A percentile compares a stretch with the other conserved stretches of the same genome.
These are phyloP conservation scores for Numenius phaeopus DNA, from an alignment of 2,797 vertebrate species.

Conservation along the genomic window DNA sequence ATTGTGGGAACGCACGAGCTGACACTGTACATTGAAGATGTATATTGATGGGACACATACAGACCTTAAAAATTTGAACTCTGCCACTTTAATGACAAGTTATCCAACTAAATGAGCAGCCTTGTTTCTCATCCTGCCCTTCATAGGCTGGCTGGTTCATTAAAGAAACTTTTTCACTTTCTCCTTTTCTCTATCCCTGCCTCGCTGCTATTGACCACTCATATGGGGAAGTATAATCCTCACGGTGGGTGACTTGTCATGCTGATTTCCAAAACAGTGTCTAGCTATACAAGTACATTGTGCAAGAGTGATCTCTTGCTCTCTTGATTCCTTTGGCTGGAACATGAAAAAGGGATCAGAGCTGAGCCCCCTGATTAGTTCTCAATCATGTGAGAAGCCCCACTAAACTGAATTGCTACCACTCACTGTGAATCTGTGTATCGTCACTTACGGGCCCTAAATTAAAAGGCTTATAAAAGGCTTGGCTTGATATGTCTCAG, in stretches of 20 bases:
- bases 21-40: not conserved
- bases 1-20: not conserved
- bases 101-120: not conserved
- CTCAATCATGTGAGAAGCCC: not conserved
- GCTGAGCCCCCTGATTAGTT: not conserved
- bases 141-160: not conserved
- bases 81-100: not conserved
- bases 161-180: not conserved
- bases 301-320: not conserved
- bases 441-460: not conserved
- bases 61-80: not conserved
- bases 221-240: not conserved
- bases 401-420: not conserved
- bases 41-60: fast-evolving
- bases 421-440: not conserved
- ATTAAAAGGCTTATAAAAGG: not conserved
- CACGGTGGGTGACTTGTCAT: fast-evolving
- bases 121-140: not conserved
- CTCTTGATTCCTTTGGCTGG: not conserved
- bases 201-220: not conserved
- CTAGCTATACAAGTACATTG: not conserved
- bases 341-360: not conserved
- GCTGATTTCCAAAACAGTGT: not conserved
- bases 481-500: not conserved
- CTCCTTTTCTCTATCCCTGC: not conserved